Evolutionary conservation across 2,888 invertebrate genomes (phyloP).

Genomic region (Macaria notata): DNA sequence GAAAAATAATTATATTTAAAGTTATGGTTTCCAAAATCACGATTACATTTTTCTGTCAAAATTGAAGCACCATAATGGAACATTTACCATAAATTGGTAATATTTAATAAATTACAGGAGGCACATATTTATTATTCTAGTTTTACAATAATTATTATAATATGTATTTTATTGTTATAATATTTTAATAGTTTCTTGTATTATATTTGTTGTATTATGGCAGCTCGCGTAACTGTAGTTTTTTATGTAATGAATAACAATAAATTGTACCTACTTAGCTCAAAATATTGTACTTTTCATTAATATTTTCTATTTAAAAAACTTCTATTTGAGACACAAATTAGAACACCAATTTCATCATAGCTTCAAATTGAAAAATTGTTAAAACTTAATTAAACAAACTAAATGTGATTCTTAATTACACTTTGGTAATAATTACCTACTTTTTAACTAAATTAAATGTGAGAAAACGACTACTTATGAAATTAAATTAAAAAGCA

Average conservation of each 20-base stretch:
- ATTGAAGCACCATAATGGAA: slow-evolving; percentile 62
- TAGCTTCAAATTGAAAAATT: slow-evolving; percentile 1
- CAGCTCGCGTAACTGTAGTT: slow-evolving; percentile 34
- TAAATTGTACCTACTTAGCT: not conserved
- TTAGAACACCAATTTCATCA: not conserved
- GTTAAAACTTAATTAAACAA: slow-evolving; percentile 33
- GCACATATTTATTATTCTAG: slow-evolving; percentile 56
- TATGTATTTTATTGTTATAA: slow-evolving; percentile 5
- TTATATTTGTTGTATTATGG: slow-evolving; percentile 37
- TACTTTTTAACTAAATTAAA: slow-evolving; percentile 62
- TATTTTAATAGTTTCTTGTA: slow-evolving; percentile 10
- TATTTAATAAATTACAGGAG: slow-evolving; percentile 60
- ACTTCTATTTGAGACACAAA: not conserved
- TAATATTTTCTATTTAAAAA: not conserved
- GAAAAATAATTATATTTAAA: no score
- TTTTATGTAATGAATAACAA: not conserved
- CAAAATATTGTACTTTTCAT: slow-evolving; percentile 9
- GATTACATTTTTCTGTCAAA: slow-evolving; percentile 15
- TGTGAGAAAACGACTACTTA: slow-evolving; percentile 49
- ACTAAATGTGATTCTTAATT: slow-evolving; percentile 74
- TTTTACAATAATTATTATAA: slow-evolving; percentile 37
- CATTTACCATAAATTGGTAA: slow-evolving; percentile 35
- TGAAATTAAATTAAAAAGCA: slow-evolving; percentile 26
- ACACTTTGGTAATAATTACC: slow-evolving; percentile 81
- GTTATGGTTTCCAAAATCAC: no score